phyloP scores from a whole-genome alignment of 2,888 invertebrate species.

The Matsumyia berberina region DNA sequence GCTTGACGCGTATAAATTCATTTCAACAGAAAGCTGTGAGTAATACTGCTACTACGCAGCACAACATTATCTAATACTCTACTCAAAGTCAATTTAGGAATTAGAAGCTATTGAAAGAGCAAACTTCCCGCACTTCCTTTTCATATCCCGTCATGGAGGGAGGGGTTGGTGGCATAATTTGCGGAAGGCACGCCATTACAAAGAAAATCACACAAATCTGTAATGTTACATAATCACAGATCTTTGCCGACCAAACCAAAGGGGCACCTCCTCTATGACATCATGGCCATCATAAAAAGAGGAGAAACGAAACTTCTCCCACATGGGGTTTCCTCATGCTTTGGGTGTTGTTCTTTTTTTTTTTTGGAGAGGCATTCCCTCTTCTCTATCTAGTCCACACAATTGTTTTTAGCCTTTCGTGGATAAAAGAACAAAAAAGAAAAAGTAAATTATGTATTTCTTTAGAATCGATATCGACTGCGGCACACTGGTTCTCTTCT shows the following conservation, averaged over 20 bases:
- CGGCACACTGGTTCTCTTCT: background rate
- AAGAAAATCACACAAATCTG: constrained; percentile 41
- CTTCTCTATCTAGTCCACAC: constrained; percentile 22
- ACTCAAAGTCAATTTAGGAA: constrained; percentile 4
- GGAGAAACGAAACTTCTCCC: constrained; percentile 39
- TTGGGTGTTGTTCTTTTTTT: constrained; percentile 40
- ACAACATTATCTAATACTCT: background rate
- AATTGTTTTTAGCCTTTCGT: constrained; percentile 35
- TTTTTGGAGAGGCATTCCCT: constrained; percentile 9
- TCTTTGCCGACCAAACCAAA: constrained; percentile 9
- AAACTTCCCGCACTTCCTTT: constrained; percentile 2
- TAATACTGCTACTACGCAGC: constrained; percentile 40
- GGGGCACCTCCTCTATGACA: constrained; percentile 64
- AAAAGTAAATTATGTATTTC: constrained; percentile 10
- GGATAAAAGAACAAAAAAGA: constrained; percentile 11
- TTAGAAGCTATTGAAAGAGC: background rate
- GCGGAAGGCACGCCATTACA: constrained; percentile 17
- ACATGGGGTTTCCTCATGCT: constrained; percentile 44
- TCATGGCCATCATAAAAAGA: constrained; percentile 55
- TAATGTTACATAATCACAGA: constrained; percentile 55
- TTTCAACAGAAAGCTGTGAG: constrained; percentile 23
- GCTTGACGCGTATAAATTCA: constrained; percentile 4
- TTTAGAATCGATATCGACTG: constrained; percentile 52
- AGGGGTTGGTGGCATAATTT: background rate
- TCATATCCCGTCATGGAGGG: background rate